Evolutionary conservation across 1,140 invertebrate species (phyloP).

Genomic region (Pseudoatta argentina): DNA sequence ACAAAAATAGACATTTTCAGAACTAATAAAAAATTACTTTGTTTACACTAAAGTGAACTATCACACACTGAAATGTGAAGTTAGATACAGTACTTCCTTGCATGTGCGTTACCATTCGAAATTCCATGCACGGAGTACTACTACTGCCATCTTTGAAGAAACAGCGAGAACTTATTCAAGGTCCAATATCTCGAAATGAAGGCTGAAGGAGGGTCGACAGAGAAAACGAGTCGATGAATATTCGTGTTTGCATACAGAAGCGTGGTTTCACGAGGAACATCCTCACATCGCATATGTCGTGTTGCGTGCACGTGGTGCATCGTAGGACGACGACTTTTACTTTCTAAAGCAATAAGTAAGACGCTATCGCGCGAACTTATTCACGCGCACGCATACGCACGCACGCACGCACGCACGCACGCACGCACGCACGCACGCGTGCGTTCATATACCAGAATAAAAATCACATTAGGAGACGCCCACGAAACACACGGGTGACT

Average conservation of each 20-base stretch:
- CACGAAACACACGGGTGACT: constrained; percentile 23
- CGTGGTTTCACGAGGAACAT: constrained; percentile 22
- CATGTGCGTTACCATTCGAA: too few relatives aligned
- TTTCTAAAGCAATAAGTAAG: constrained; percentile 78
- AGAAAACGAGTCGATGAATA: not conserved
- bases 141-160: too few relatives aligned
- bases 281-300: constrained; percentile 21
- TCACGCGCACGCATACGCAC: constrained; percentile 17
- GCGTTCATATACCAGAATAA: not conserved
- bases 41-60: too few relatives aligned
- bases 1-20: too few relatives aligned
- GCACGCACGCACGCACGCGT: not conserved
- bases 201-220: not conserved
- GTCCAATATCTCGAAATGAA: not conserved
- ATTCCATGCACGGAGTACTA: too few relatives aligned
- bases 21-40: too few relatives aligned
- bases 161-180: too few relatives aligned
- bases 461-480: constrained; percentile 44
- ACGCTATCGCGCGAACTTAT: constrained; percentile 46
- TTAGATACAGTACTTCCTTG: too few relatives aligned
- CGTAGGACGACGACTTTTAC: constrained; percentile 76
- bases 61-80: too few relatives aligned
- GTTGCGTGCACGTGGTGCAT: constrained; percentile 39
- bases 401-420: not conserved
- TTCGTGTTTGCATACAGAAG: constrained; percentile 10